Percentiles rank a stretch among this genome's conserved stretches.
These are phyloP conservation scores for Colaptes auratus DNA, from an alignment of 2,113 vertebrate species.

Conservation along the genomic window DNA sequence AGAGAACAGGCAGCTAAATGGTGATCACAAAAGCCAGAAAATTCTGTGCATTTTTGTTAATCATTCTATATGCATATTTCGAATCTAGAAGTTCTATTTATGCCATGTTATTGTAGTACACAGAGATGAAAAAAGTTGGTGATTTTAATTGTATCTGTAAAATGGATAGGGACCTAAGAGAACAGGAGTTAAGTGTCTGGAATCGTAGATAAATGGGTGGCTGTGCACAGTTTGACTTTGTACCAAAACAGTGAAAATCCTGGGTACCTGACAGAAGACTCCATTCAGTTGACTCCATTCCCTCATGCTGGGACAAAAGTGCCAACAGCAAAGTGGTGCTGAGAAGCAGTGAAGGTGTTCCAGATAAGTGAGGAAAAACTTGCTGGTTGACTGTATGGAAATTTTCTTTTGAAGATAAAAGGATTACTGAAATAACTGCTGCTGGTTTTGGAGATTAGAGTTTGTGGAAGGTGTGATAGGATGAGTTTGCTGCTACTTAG, in stretches of 20 bases:
- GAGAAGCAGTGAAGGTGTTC: not conserved
- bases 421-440: not conserved
- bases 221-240: not conserved
- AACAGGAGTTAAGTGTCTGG: not conserved
- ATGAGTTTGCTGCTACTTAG: not conserved
- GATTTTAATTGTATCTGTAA: not conserved
- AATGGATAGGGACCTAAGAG: not conserved
- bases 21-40: not conserved
- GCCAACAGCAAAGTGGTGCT: not conserved
- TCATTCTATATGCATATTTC: not conserved
- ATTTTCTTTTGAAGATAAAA: constrained; percentile 2
- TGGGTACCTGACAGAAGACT: not conserved
- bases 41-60: not conserved
- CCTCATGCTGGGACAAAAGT: not conserved
- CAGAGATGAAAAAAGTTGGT: not conserved
- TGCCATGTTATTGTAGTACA: not conserved
- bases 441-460: not conserved
- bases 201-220: not conserved
- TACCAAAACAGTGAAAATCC: not conserved
- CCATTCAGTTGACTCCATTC: not conserved
- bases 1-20: not conserved
- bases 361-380: not conserved
- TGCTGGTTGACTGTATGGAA: not conserved
- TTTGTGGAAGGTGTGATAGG: not conserved
- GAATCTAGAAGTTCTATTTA: not conserved